Evolutionary conservation across 2,888 invertebrate species (phyloP).

Genomic region (Amphipoea oculea): DNA sequence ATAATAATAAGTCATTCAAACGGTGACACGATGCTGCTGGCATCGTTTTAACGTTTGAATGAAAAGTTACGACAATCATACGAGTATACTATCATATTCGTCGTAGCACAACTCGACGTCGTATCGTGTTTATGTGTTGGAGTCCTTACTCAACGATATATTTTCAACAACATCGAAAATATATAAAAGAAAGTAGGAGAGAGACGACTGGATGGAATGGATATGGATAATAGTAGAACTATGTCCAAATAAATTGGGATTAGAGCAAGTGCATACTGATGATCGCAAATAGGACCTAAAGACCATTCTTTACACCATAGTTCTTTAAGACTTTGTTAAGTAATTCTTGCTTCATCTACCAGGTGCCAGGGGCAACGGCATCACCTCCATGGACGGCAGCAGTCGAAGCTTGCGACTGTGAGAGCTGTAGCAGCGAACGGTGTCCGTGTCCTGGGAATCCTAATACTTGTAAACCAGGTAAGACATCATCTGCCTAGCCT

Average conservation of each 20-base stretch:
- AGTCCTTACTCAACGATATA: neutral
- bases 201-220: neutral
- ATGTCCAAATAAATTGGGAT: neutral
- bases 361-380: slow-evolving; percentile 83
- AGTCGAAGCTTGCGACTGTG: slow-evolving; percentile 81
- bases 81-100: too few relatives aligned
- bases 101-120: too few relatives aligned
- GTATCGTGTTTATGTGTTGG: too few relatives aligned
- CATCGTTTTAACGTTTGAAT: too few relatives aligned
- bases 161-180: neutral
- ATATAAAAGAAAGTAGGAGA: neutral
- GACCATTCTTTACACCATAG: neutral
- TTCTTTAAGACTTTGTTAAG: neutral
- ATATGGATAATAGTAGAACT: neutral
- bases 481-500: slow-evolving; percentile 52
- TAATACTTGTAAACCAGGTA: slow-evolving; percentile 82
- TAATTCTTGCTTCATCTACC: neutral
- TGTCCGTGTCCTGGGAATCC: slow-evolving; percentile 75
- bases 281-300: neutral
- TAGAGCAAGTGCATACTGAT: neutral
- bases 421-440: slow-evolving; percentile 71
- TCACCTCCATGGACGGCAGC: slow-evolving; percentile 85
- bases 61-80: too few relatives aligned
- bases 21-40: too few relatives aligned
- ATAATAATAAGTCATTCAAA: too few relatives aligned